These are phyloP conservation scores for Diarsia rubi DNA, from an alignment of 2,888 invertebrate genomes.

Conservation along the genomic window DNA sequence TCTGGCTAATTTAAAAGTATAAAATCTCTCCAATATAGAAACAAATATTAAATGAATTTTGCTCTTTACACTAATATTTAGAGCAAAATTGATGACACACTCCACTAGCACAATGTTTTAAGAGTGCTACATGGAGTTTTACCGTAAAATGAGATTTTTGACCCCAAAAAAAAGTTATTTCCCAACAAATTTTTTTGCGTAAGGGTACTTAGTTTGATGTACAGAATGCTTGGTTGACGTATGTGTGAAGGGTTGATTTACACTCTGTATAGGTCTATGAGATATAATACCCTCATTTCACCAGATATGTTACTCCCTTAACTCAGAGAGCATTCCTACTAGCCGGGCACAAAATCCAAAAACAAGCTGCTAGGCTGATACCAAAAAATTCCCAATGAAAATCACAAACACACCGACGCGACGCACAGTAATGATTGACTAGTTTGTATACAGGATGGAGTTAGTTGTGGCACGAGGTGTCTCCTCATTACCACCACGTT, in stretches of 20 bases:
- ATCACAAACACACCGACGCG: background rate
- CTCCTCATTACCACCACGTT: slow-evolving; percentile 33
- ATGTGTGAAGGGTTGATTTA: too few relatives aligned
- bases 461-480: slow-evolving; percentile 34
- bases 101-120: too few relatives aligned
- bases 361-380: background rate
- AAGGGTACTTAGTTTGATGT: too few relatives aligned
- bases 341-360: background rate
- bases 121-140: too few relatives aligned
- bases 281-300: too few relatives aligned
- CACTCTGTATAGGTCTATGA: too few relatives aligned
- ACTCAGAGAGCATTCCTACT: background rate
- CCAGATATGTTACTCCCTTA: background rate
- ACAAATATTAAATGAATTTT: background rate
- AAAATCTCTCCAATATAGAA: background rate
- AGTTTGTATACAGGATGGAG: slow-evolving; percentile 42
- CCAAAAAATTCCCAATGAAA: background rate
- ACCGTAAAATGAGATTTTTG: too few relatives aligned
- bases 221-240: too few relatives aligned
- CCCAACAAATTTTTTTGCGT: too few relatives aligned
- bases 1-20: too few relatives aligned
- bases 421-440: slow-evolving; percentile 10
- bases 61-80: background rate
- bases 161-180: too few relatives aligned
- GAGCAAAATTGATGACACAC: too few relatives aligned